Percentiles rank a stretch among this genome's conserved stretches.
These are phyloP conservation scores for Epinephelus lanceolatus DNA, from an alignment of 2,113 vertebrate species.

Conservation along the genomic window DNA sequence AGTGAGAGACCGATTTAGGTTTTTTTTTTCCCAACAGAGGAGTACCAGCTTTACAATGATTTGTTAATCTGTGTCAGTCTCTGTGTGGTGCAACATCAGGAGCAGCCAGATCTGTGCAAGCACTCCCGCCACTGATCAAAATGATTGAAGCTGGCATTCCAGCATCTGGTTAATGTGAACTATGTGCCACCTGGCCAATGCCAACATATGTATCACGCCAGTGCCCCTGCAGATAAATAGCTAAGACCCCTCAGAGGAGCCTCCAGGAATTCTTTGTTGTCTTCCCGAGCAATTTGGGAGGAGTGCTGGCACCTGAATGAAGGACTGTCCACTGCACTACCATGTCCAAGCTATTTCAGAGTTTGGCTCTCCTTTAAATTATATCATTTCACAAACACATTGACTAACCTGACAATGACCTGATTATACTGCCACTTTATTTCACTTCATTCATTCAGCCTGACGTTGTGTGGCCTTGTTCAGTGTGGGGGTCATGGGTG, in stretches of 20 bases:
- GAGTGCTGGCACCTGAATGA: background rate
- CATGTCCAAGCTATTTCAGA: background rate
- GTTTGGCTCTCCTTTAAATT: background rate
- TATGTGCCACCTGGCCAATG: slow-evolving; percentile 45
- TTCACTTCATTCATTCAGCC: background rate
- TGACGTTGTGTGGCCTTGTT: background rate
- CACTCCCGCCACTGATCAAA: slow-evolving; percentile 51
- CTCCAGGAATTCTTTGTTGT: slow-evolving; percentile 2
- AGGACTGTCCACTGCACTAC: background rate
- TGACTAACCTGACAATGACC: background rate
- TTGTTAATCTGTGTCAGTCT: slow-evolving; percentile 8
- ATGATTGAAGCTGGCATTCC: slow-evolving; percentile 65
- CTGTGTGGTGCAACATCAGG: slow-evolving; percentile 18
- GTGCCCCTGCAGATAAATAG: slow-evolving; percentile 52
- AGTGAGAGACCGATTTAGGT: background rate
- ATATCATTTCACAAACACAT: slow-evolving; percentile 10
- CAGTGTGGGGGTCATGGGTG: background rate
- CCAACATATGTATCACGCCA: slow-evolving; percentile 45
- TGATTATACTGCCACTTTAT: background rate
- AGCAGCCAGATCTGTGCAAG: slow-evolving; percentile 28
- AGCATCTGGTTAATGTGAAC: slow-evolving; percentile 69
- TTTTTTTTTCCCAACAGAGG: background rate
- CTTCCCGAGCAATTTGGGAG: slow-evolving; percentile 44
- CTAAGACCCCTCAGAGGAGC: slow-evolving; percentile 50
- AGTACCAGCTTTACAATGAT: slow-evolving; percentile 1